Conservation (phyloP, 1,140 invertebrate species). For the Mactra quadrangularis region DNA sequence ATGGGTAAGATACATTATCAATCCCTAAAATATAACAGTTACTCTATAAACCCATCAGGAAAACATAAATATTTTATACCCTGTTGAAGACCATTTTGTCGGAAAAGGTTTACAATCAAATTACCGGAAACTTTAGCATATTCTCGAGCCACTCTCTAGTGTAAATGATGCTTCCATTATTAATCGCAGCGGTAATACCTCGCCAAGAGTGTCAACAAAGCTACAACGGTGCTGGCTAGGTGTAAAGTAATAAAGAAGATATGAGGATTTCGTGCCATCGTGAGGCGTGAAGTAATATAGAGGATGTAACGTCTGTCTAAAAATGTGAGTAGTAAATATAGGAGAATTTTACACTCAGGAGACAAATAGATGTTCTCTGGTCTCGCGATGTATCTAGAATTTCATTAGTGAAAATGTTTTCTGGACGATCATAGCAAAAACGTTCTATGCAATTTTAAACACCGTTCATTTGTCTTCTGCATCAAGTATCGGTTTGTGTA, state of each 20-base stretch:
- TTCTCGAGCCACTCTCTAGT: background rate
- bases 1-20: background rate
- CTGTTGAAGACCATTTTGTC: background rate
- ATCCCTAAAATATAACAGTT: background rate
- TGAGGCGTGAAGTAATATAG: conserved; percentile 18
- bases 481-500: too few relatives aligned
- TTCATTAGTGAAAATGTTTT: conserved; percentile 3
- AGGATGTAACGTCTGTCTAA: background rate
- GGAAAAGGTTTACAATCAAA: conserved; percentile 8
- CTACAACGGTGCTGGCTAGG: too few relatives aligned
- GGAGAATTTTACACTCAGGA: conserved; percentile 14
- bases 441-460: background rate
- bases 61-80: conserved; percentile 21
- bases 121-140: background rate
- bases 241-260: background rate
- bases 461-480: conserved; percentile 5
- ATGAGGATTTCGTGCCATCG: background rate
- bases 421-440: background rate
- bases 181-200: background rate
- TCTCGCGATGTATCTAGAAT: conserved; percentile 1
- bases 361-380: conserved; percentile 6
- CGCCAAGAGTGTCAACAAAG: background rate
- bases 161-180: conserved; percentile 11
- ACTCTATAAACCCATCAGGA: background rate
- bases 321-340: conserved; percentile 3